Conservation (phyloP, 2,797 vertebrate species). For the Heliangelus exortis region DNA sequence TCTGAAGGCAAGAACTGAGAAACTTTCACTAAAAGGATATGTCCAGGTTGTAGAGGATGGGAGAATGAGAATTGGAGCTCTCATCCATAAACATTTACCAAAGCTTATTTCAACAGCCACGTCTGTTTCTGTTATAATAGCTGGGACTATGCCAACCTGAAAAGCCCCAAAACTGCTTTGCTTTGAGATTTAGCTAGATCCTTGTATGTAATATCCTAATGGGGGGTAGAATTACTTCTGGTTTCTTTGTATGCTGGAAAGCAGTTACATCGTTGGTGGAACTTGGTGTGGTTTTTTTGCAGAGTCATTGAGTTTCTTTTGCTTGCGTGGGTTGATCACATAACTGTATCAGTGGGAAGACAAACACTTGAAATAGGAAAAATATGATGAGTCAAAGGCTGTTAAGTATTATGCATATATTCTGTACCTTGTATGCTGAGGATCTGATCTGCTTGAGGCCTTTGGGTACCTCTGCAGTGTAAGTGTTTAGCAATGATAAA, state of each 20-base stretch:
- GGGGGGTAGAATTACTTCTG: not conserved
- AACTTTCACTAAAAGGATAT: not conserved
- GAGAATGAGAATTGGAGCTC: not conserved
- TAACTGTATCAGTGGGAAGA: constrained; percentile 1
- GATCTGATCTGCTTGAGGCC: constrained; percentile 1
- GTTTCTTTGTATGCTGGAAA: not conserved
- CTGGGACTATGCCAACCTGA: not conserved
- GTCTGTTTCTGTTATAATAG: not conserved
- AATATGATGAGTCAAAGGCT: constrained; percentile 24
- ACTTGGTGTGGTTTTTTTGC: not conserved
- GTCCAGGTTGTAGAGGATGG: not conserved
- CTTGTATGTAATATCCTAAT: not conserved
- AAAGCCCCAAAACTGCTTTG: not conserved
- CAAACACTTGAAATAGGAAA: constrained; percentile 37
- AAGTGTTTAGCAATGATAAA: constrained; percentile 7
- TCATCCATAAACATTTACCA: not conserved
- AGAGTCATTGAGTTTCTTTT: not conserved
- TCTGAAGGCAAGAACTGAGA: not conserved
- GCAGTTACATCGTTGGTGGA: not conserved
- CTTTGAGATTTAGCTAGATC: not conserved
- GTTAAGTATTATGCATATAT: not conserved
- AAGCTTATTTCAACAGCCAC: not conserved
- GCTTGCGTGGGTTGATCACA: not conserved
- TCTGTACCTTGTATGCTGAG: not conserved
- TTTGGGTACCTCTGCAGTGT: not conserved